phyloP scores from a whole-genome alignment of 64 coral and sea anemone genomes.

The Stichodactyla mertensii region DNA sequence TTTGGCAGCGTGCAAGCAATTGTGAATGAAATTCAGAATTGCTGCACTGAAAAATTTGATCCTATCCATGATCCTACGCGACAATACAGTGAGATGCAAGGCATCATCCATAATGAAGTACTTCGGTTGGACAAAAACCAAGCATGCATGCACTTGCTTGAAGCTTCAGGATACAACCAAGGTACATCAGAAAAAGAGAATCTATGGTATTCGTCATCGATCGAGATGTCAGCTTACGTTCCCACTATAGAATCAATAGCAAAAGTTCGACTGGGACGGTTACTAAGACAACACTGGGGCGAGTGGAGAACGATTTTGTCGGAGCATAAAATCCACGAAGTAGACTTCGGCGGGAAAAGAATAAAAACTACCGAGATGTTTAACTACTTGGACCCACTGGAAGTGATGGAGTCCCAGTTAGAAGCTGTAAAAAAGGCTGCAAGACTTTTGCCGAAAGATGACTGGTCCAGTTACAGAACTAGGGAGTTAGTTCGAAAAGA shows the following conservation, averaged over 20 bases:
- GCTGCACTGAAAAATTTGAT: no score
- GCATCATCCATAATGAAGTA: conserved; percentile 4
- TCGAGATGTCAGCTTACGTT: conserved; percentile 21
- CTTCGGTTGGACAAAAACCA: conserved; percentile 30
- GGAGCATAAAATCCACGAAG: not conserved
- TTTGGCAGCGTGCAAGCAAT: not conserved
- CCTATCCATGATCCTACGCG: not conserved
- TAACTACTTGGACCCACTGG: not conserved
- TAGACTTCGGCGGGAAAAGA: not conserved
- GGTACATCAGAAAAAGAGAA: not conserved
- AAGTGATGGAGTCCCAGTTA: conserved; percentile 19
- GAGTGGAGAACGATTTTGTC: conserved; percentile 27
- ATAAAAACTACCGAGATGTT: conserved; percentile 18
- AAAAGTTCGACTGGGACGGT: not conserved
- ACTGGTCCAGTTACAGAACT: not conserved
- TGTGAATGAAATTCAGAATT: not conserved
- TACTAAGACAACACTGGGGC: conserved; percentile 13
- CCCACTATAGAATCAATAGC: not conserved
- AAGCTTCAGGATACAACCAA: conserved; percentile 41
- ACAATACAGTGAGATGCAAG: not conserved
- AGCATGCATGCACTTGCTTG: conserved; percentile 28
- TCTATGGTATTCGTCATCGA: conserved; percentile 20
- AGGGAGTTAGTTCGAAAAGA: conserved; percentile 19
- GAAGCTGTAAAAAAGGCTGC: conserved; percentile 14
- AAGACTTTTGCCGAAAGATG: not conserved